These are phyloP conservation scores for Coelopa pilipes DNA, from an alignment of 2,888 invertebrate genomes.

Conservation along the genomic window DNA sequence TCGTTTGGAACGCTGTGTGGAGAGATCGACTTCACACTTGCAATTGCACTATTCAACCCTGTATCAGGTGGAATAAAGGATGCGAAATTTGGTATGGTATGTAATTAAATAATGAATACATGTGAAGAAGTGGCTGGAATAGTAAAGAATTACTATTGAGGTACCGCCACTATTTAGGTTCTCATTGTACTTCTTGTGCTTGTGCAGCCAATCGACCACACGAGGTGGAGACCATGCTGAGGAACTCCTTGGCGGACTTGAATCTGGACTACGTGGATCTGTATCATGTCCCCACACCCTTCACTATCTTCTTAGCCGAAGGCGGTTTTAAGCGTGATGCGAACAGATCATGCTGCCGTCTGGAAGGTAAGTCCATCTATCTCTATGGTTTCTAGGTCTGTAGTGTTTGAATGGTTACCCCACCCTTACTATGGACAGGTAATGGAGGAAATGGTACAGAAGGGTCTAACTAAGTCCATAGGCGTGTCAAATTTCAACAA, in stretches of 20 bases:
- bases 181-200: too few species aligned
- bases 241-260: conserved; percentile 75
- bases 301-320: conserved; percentile 74
- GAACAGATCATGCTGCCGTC: conserved; percentile 75
- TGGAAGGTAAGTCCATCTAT: conserved; percentile 77
- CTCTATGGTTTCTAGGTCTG: too few species aligned
- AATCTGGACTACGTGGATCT: conserved; percentile 84
- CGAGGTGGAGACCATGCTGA: conserved; percentile 74
- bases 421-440: conserved; percentile 51
- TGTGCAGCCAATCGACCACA: conserved; percentile 72
- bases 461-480: conserved; percentile 79
- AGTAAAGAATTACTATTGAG: too few species aligned
- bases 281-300: conserved; percentile 83
- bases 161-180: too few species aligned
- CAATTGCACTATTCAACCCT: neutral
- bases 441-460: conserved; percentile 68
- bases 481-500: conserved; percentile 87
- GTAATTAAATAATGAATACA: too few species aligned
- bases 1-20: too few species aligned
- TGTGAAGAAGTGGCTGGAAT: conserved; percentile 76
- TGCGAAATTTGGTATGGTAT: neutral
- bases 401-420: too few species aligned
- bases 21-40: too few species aligned
- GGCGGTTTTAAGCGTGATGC: conserved; percentile 73
- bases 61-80: too few species aligned